Evolutionary conservation across 2,888 invertebrate species (phyloP).

Genomic region (Orchestes rusci): DNA sequence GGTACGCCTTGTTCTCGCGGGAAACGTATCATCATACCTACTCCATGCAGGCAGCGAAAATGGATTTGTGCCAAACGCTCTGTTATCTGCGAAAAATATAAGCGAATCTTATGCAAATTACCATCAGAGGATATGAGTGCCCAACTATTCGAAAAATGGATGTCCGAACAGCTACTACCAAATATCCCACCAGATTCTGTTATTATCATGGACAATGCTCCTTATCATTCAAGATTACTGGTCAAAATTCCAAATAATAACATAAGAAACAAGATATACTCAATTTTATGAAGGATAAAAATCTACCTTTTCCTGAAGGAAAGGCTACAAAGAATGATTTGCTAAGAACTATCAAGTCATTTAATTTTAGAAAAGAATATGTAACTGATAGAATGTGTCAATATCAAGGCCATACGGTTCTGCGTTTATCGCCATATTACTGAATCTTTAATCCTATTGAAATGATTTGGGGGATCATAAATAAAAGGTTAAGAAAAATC

Average conservation of each 20-base stretch:
- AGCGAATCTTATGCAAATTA: slow-evolving; percentile 19
- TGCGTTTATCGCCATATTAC: not conserved
- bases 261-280: not conserved
- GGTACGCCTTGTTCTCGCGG: slow-evolving; percentile 20
- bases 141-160: slow-evolving; percentile 22
- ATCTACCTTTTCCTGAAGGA: too few relatives aligned
- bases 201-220: slow-evolving; percentile 24
- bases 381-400: too few relatives aligned
- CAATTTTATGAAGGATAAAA: slow-evolving; percentile 4
- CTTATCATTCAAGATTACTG: slow-evolving; percentile 9
- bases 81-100: slow-evolving; percentile 24
- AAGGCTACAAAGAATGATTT: too few relatives aligned
- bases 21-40: slow-evolving; percentile 25
- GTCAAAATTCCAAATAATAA: slow-evolving; percentile 1
- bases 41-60: slow-evolving; percentile 25
- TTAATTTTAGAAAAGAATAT: too few relatives aligned
- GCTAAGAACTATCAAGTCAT: too few relatives aligned
- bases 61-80: slow-evolving; percentile 22
- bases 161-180: slow-evolving; percentile 14
- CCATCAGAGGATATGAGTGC: slow-evolving; percentile 24
- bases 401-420: slow-evolving; percentile 1
- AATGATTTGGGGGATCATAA: too few relatives aligned
- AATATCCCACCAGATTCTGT: slow-evolving; percentile 20
- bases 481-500: slow-evolving; percentile 1
- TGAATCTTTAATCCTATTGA: too few relatives aligned